Conservation (phyloP, 2,113 vertebrate genomes). For the Ancistrus triradiatus region DNA sequence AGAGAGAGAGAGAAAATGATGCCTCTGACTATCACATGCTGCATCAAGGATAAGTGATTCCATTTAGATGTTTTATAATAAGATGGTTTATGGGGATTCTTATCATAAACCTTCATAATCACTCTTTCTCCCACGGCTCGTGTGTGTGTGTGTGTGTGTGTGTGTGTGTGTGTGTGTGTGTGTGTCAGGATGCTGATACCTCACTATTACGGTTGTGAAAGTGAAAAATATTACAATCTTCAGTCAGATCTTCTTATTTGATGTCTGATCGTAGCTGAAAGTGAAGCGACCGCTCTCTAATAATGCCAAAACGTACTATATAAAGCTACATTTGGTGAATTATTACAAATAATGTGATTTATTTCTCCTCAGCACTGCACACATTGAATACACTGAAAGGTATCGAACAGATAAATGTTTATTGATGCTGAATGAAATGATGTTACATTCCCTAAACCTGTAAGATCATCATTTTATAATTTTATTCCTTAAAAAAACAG, state of each 20-base stretch:
- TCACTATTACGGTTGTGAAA: slow-evolving; percentile 40
- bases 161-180: slow-evolving; percentile 53
- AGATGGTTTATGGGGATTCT: slow-evolving; percentile 67
- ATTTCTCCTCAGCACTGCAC: no score
- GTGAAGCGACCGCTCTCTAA: not conserved
- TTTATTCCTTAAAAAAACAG: no score
- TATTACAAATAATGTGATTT: no score
- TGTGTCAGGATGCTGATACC: slow-evolving; percentile 53
- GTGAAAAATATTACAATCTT: slow-evolving; percentile 55
- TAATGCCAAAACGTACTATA: slow-evolving; percentile 5
- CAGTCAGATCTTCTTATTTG: slow-evolving; percentile 54
- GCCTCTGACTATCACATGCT: slow-evolving; percentile 63
- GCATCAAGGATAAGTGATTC: slow-evolving; percentile 71
- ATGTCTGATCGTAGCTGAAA: slow-evolving; percentile 56
- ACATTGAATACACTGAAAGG: no score
- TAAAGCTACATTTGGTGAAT: no score
- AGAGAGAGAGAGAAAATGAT: slow-evolving; percentile 47
- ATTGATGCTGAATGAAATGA: no score
- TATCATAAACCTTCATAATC: slow-evolving; percentile 67
- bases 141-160: slow-evolving; percentile 50
- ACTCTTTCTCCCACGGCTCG: slow-evolving; percentile 47
- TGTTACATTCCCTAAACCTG: no score
- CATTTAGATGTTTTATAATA: slow-evolving; percentile 74
- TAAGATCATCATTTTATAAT: no score
- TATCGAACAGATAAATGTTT: no score